These are phyloP conservation scores for Daphoenositta chrysoptera DNA, from an alignment of 2,113 vertebrate genomes.

Conservation along the genomic window DNA sequence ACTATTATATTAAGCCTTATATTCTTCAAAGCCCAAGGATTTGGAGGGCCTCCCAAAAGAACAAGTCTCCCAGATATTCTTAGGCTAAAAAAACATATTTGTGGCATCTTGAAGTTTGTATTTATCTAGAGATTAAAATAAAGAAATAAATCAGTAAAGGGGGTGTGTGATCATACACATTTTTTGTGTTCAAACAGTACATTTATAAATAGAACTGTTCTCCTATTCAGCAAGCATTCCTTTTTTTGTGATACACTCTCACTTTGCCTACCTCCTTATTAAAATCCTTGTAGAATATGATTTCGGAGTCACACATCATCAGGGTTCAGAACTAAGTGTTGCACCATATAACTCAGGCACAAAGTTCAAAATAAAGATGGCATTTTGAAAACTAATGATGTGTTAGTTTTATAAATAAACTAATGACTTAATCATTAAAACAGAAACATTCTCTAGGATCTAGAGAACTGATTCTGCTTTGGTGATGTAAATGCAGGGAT, in stretches of 20 bases:
- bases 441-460: not conserved
- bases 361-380: not conserved
- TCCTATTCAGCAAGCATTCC: not conserved
- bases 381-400: not conserved
- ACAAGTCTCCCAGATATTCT: not conserved
- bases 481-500: not conserved
- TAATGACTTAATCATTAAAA: not conserved
- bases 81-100: not conserved
- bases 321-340: not conserved
- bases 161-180: not conserved
- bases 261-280: not conserved
- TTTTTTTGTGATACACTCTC: not conserved
- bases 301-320: not conserved
- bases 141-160: not conserved
- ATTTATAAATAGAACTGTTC: not conserved
- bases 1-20: not conserved
- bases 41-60: not conserved
- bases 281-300: not conserved
- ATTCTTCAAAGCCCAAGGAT: not conserved
- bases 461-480: not conserved
- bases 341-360: not conserved
- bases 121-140: not conserved
- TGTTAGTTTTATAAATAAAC: not conserved
- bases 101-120: not conserved
- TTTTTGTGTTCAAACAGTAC: not conserved